phyloP scores from a whole-genome alignment of 2,888 invertebrate genomes.

The Scotopteryx bipunctaria region DNA sequence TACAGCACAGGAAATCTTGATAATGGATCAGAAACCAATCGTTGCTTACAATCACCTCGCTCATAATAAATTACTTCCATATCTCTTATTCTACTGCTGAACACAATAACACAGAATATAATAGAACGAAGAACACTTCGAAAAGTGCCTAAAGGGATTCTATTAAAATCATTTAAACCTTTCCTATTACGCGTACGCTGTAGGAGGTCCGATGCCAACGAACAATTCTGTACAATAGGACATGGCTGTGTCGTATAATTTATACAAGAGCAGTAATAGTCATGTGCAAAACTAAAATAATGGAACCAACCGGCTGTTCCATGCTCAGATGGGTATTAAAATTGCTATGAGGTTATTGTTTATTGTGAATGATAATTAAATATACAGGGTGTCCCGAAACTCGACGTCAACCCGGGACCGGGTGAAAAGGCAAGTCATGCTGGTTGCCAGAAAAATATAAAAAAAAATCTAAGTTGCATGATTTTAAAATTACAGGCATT shows the following conservation, averaged over 20 bases:
- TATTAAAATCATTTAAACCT: constrained; percentile 41
- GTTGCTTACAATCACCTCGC: too few relatives aligned
- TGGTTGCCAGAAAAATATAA: too few relatives aligned
- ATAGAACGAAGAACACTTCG: constrained; percentile 11
- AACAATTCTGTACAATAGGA: constrained; percentile 33
- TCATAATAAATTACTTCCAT: not conserved
- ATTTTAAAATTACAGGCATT: too few relatives aligned
- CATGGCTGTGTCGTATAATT: constrained; percentile 34
- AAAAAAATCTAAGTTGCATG: too few relatives aligned
- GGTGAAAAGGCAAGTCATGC: too few relatives aligned
- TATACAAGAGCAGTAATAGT: constrained; percentile 28
- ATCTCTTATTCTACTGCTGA: not conserved
- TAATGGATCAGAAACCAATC: too few relatives aligned
- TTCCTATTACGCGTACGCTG: constrained; percentile 31
- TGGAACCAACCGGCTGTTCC: constrained; percentile 7
- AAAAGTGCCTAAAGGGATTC: constrained; percentile 33
- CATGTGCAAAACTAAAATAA: constrained; percentile 31
- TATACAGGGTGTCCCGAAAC: not conserved
- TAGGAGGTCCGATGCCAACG: constrained; percentile 33
- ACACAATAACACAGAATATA: constrained; percentile 12
- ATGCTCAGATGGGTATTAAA: constrained; percentile 13
- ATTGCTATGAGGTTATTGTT: constrained; percentile 16
- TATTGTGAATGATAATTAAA: constrained; percentile 11
- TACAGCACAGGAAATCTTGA: too few relatives aligned
- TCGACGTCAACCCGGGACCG: too few relatives aligned